These are phyloP conservation scores for Sparidentex hasta DNA, from an alignment of 2,797 vertebrate species.

Conservation along the genomic window DNA sequence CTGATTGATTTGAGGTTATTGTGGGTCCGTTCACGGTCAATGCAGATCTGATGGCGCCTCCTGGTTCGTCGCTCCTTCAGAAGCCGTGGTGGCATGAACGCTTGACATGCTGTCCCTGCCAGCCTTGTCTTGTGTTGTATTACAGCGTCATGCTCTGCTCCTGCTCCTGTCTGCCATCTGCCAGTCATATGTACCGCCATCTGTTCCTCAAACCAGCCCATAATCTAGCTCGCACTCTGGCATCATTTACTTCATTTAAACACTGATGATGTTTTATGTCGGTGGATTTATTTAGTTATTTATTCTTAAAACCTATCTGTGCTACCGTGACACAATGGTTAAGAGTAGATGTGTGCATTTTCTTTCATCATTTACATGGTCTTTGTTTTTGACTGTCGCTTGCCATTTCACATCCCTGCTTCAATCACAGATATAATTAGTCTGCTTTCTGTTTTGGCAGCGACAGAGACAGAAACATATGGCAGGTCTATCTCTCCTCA, in stretches of 20 bases:
- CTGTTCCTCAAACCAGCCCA: constrained; percentile 62
- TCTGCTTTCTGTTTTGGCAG: constrained; percentile 19
- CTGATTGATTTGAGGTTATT: neutral
- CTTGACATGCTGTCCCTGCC: constrained; percentile 37
- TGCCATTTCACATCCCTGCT: constrained; percentile 2
- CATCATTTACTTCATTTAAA: constrained; percentile 41
- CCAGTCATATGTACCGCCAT: constrained; percentile 71
- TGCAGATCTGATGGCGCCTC: neutral
- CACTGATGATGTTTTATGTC: constrained; percentile 36
- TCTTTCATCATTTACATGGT: neutral
- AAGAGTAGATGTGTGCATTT: neutral
- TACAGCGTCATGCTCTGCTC: constrained; percentile 36
- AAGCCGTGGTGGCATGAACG: constrained; percentile 10
- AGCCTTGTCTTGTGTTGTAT: constrained; percentile 29
- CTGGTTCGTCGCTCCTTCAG: constrained; percentile 4
- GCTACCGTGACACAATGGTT: neutral
- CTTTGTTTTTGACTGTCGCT: constrained; percentile 7
- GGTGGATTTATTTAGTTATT: neutral
- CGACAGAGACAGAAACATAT: constrained; percentile 1
- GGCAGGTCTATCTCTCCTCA: constrained; percentile 11
- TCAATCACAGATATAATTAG: constrained; percentile 15
- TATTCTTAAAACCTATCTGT: neutral
- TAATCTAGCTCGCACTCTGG: constrained; percentile 31
- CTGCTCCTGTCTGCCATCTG: constrained; percentile 61
- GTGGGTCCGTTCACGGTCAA: neutral